These are phyloP conservation scores for Myiagra hebetior DNA, from an alignment of 2,113 vertebrate genomes.

Conservation along the genomic window DNA sequence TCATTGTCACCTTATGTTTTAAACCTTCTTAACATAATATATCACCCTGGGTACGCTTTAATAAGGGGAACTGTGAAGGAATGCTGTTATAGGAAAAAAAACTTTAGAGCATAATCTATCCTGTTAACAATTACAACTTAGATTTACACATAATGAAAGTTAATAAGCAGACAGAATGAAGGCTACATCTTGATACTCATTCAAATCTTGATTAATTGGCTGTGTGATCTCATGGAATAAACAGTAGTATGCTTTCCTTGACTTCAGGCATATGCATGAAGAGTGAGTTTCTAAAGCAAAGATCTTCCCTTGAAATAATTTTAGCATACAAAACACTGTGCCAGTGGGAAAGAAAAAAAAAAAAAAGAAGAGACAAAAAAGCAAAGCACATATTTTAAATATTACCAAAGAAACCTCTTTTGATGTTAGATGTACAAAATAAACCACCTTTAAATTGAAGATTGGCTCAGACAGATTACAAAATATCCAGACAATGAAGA, in stretches of 20 bases:
- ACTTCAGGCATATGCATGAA: conserved; percentile 19
- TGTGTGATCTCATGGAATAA: conserved; percentile 65
- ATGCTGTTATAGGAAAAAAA: conserved; percentile 75
- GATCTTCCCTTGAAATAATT: conserved; percentile 36
- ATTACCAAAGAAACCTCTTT: conserved; percentile 2
- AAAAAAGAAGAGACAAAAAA: neutral
- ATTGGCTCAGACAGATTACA: conserved; percentile 38
- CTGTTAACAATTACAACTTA: conserved; percentile 79
- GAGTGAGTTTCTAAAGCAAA: conserved; percentile 42
- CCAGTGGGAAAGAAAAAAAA: neutral
- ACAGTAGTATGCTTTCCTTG: conserved; percentile 34
- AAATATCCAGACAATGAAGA: conserved; percentile 47
- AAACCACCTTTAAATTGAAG: conserved; percentile 8
- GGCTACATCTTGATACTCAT: conserved; percentile 67
- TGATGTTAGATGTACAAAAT: conserved; percentile 39
- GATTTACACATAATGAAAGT: conserved; percentile 77
- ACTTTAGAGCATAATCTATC: conserved; percentile 77
- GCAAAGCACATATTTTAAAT: neutral
- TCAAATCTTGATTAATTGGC: conserved; percentile 76
- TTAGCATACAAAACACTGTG: neutral
- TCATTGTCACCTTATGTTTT: conserved; percentile 95
- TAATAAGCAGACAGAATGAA: conserved; percentile 81
- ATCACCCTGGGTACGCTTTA: conserved; percentile 85
- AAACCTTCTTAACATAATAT: conserved; percentile 97
- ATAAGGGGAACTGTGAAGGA: conserved; percentile 82